Percentiles rank a stretch among this genome's conserved stretches.
Conservation (phyloP, 2,797 vertebrate species). For the Scolopax rusticola region DNA sequence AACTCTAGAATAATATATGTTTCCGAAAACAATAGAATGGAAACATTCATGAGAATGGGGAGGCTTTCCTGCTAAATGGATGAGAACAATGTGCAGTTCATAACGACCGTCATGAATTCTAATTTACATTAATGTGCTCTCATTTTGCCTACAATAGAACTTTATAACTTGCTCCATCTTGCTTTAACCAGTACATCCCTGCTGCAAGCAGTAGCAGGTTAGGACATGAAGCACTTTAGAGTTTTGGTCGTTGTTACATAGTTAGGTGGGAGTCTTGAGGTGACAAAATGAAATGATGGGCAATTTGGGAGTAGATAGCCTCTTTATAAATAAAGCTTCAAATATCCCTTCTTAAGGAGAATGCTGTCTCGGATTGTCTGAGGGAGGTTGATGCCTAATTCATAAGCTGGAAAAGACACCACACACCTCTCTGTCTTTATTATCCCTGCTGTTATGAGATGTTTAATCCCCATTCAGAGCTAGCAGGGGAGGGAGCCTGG, state of each 20-base stretch:
- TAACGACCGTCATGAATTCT: background rate
- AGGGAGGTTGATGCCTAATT: background rate
- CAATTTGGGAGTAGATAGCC: background rate
- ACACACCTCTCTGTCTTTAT: background rate
- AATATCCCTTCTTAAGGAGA: background rate
- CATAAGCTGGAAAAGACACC: background rate
- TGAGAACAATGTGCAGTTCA: conserved; percentile 17
- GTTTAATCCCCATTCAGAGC: background rate
- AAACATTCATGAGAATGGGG: conserved; percentile 6
- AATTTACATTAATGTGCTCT: background rate
- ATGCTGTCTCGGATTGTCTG: background rate
- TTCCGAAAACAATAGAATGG: conserved; percentile 38
- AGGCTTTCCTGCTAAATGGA: background rate
- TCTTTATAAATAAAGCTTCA: background rate
- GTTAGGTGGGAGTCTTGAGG: background rate
- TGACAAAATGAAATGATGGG: background rate
- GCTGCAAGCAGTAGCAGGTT: background rate
- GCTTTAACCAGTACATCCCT: background rate
- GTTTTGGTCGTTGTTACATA: background rate
- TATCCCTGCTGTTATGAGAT: background rate
- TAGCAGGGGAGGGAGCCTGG: background rate
- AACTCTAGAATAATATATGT: conserved; percentile 3
- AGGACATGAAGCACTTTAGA: background rate
- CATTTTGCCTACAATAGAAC: background rate
- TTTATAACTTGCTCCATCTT: background rate